Evolutionary conservation across 2,888 invertebrate genomes (phyloP), one percentile per base, ranked within the genome.

Genomic region (Carterocephalus palaemon): DNA sequence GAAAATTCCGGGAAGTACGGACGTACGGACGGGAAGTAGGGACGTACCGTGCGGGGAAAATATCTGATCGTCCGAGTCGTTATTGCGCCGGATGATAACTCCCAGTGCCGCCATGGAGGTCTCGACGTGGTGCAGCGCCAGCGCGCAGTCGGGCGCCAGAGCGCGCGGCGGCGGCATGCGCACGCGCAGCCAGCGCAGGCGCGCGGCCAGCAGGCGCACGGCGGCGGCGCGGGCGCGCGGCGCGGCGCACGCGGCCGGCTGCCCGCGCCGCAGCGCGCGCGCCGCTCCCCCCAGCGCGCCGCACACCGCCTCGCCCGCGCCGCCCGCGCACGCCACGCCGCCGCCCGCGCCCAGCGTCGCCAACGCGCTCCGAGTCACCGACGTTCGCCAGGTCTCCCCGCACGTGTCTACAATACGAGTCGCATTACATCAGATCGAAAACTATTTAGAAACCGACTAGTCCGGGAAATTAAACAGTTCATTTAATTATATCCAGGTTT

Each of bases 381-480:
- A 68, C 64, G 28, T 48, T 56, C 54, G 60, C 59, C 56, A 74
- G 56, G 49, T 70, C 57, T 50, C 49, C 1, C 75, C 78, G 53
- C 81, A 80, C 1, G 80, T 80, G 20, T 78, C 82, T 79, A 57
- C 10, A 34, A 45, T 5, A 22, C 31, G 9, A 6, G n/a, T n/a
- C n/a, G n/a, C n/a, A n/a, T n/a, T n/a, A n/a, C n/a, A n/a, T n/a
- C n/a, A n/a, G n/a, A n/a, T n/a, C n/a, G n/a, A n/a, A n/a, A n/a
- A n/a, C n/a, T n/a, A n/a, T n/a, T n/a, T n/a, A n/a, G n/a, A n/a
- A n/a, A n/a, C n/a, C n/a, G n/a, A n/a, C n/a, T n/a, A n/a, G n/a
- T n/a, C n/a, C n/a, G n/a, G n/a, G n/a, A n/a, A n/a, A n/a, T n/a
- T n/a, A n/a, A n/a, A n/a, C n/a, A n/a, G n/a, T n/a, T n/a, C n/a